Base-by-base conservation (phyloP, 1,140 invertebrate species). In the Drosophila ambigua region DNA sequence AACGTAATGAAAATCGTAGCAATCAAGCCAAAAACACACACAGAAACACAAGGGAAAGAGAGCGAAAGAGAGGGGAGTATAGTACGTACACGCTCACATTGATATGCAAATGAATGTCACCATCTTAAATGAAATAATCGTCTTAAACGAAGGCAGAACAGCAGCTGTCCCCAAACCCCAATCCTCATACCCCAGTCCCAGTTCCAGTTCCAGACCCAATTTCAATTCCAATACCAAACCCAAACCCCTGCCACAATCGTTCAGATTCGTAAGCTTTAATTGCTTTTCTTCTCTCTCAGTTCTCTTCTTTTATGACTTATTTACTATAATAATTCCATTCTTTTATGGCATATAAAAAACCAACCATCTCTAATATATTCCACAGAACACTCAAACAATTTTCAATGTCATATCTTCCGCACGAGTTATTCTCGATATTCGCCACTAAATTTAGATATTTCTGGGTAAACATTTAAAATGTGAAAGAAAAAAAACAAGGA, bases 31-130 rank as follows among this genome's bases (percentile, higher is more conserved):
- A 71, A 78, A 77, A 81, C 53, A 79, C 39, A 75, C 45, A 69
- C 62, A 63, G 43, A 63, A 15, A 54, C 54, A 66, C 51, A 44
- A 49, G 61, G 44, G 41, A 68, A 62, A 52, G 28, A 45, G 43
- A 63, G 65, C 35, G 45, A 63, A 50, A 59, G 60, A 50, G 23
- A 58, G 23, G 64, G 46, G 50, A 52, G 26, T 35, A 50, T 44
- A 48, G 55, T 9, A 48, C 35, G 24, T 20, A 48, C 35, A 44
- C 57, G 44, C 45, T 35, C 79, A 59, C 69, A 88, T 83, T 88
- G 83, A 87, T 87, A 90, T 90, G 88, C 88, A 90, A 90, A 90
- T 90, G 88, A 90, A 90, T 90, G 88, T 90, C 83, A 88, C 76
- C 83, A 79, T 83, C 84, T 88, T 83, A 83, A 88, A 88, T 88